Conservation (phyloP, 2,797 vertebrate species). For the Chlorospingus flavigularis region DNA sequence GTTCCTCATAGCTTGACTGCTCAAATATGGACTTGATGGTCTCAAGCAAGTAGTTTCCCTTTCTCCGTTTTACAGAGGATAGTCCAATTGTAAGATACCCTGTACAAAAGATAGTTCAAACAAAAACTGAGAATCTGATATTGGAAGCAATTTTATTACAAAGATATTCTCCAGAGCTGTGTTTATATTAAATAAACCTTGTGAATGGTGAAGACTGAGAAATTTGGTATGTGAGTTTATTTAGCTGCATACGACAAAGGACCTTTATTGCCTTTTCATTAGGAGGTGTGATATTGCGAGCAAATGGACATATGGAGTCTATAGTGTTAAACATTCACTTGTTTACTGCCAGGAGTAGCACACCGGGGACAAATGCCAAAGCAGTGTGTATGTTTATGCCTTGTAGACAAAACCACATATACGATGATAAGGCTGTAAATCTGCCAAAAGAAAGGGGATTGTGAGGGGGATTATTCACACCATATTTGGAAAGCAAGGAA, state of each 20-base stretch:
- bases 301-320: background rate
- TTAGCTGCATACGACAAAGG: background rate
- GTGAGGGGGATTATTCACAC: background rate
- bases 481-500: background rate
- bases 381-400: background rate
- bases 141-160: background rate
- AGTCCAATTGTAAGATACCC: slow-evolving; percentile 93
- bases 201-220: background rate
- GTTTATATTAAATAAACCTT: background rate
- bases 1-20: slow-evolving; percentile 96
- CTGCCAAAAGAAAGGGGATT: background rate
- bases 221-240: background rate
- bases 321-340: background rate
- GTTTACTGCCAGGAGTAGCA: background rate
- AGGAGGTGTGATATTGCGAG: background rate
- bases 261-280: background rate
- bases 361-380: background rate
- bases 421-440: background rate
- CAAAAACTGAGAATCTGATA: background rate
- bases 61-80: slow-evolving; percentile 93
- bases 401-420: background rate
- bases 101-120: slow-evolving; percentile 68
- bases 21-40: slow-evolving; percentile 99
- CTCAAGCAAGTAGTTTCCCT: slow-evolving; percentile 94
- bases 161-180: background rate